A percentile compares a stretch with the other conserved stretches of the same genome.
phyloP scores from a whole-genome alignment of 53 echinoderm and acorn worm genomes.

The Temnopleurus reevesii region DNA sequence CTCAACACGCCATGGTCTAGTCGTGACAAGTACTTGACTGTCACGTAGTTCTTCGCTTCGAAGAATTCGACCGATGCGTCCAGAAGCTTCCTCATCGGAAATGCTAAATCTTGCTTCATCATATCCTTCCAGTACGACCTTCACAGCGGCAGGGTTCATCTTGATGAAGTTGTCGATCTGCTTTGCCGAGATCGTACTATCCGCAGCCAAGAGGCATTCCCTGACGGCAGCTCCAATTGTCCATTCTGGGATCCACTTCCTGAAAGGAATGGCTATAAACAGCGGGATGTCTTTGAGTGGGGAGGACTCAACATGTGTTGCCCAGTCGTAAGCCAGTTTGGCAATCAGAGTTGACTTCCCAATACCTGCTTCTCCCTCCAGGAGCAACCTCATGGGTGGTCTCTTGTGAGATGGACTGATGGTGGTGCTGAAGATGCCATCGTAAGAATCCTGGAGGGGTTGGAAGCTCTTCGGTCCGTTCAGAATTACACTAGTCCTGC shows the following conservation, averaged over 20 bases:
- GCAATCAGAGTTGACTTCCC: conserved; percentile 35
- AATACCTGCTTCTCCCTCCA: conserved; percentile 43
- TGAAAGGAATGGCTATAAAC: conserved; percentile 24
- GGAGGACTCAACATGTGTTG: conserved; percentile 4
- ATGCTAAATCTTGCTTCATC: conserved; percentile 41
- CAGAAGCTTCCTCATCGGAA: not conserved
- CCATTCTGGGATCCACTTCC: conserved; percentile 27
- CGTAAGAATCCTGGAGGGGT: conserved; percentile 21
- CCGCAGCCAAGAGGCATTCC: conserved; percentile 12
- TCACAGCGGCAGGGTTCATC: not conserved
- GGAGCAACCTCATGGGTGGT: not conserved
- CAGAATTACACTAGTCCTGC: not conserved
- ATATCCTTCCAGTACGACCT: conserved; percentile 29
- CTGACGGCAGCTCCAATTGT: conserved; percentile 15
- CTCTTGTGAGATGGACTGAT: not conserved
- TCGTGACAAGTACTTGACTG: conserved; percentile 9
- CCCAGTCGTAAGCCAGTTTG: conserved; percentile 52
- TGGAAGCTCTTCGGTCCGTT: not conserved
- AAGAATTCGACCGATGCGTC: not conserved
- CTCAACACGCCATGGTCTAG: conserved; percentile 28
- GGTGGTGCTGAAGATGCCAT: not conserved
- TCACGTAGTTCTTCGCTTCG: conserved; percentile 32
- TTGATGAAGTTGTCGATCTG: conserved; percentile 44
- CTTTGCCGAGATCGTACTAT: conserved; percentile 11
- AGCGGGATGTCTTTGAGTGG: conserved; percentile 43